Percentiles rank a stretch among this genome's conserved stretches.
phyloP scores from a whole-genome alignment of 2,888 invertebrate species.

The Ommatoiulus sabulosus region DNA sequence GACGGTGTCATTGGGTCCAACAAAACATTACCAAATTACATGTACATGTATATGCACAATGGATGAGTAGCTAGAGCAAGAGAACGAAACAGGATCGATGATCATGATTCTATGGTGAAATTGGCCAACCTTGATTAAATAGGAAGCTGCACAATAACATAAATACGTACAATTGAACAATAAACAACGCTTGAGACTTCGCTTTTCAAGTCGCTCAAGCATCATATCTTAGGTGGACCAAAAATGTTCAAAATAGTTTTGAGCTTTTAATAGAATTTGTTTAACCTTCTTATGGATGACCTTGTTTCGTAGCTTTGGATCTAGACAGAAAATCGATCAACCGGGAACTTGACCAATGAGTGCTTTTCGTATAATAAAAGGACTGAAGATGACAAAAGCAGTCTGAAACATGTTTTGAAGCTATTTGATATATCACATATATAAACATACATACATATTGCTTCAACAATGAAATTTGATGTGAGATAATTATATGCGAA shows the following conservation, averaged over 20 bases:
- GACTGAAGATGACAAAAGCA: too few species aligned
- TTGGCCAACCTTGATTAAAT: slow-evolving; percentile 32
- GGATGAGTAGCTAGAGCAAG: not conserved
- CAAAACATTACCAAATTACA: not conserved
- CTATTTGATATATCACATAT: too few species aligned
- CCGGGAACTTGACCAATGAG: too few species aligned
- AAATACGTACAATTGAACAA: slow-evolving; percentile 6
- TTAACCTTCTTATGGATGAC: not conserved
- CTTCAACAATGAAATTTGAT: too few species aligned
- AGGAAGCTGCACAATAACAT: not conserved
- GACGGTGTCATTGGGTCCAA: not conserved
- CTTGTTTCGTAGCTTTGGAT: not conserved
- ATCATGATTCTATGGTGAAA: not conserved
- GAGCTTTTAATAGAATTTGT: not conserved
- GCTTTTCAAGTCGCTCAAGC: not conserved
- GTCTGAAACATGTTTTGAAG: too few species aligned
- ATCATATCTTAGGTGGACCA: not conserved
- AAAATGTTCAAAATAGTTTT: not conserved
- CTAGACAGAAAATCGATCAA: not conserved
- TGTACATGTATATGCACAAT: slow-evolving; percentile 20
- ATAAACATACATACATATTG: too few species aligned
- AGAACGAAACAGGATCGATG: not conserved
- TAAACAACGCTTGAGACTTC: not conserved
- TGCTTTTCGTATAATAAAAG: too few species aligned
- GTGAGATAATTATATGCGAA: too few species aligned